phyloP scores from a whole-genome alignment of 2,797 vertebrate species.

The Hephaestus fuliginosus region DNA sequence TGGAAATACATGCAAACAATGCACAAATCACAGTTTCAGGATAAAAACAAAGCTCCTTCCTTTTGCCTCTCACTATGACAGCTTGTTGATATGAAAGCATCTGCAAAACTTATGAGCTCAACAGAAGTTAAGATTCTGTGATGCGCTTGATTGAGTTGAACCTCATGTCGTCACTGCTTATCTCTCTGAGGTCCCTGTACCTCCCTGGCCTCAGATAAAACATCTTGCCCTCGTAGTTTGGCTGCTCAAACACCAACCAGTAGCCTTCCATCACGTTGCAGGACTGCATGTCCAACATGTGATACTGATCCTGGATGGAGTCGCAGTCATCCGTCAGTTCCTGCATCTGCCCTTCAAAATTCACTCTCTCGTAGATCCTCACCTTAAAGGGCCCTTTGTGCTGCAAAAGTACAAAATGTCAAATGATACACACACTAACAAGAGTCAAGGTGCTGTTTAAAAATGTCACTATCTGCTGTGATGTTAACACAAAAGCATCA shows the following conservation, averaged over 20 bases:
- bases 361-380: slow-evolving; percentile 71
- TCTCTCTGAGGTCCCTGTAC: slow-evolving; percentile 71
- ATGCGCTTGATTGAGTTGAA: slow-evolving; percentile 58
- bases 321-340: slow-evolving; percentile 71
- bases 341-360: slow-evolving; percentile 73
- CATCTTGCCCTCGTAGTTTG: slow-evolving; percentile 71
- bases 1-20: slow-evolving; percentile 60
- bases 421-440: neutral
- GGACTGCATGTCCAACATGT: slow-evolving; percentile 67
- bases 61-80: slow-evolving; percentile 33
- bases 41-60: slow-evolving; percentile 39
- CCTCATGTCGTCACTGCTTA: slow-evolving; percentile 35
- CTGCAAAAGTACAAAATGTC: slow-evolving; percentile 24
- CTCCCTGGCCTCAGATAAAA: slow-evolving; percentile 75
- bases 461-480: neutral
- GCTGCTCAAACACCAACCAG: slow-evolving; percentile 75
- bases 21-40: slow-evolving; percentile 54
- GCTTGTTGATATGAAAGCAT: slow-evolving; percentile 28
- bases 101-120: slow-evolving; percentile 13
- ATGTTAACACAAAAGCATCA: neutral
- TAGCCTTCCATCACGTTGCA: slow-evolving; percentile 74
- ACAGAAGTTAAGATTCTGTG: slow-evolving; percentile 36
- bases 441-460: neutral
- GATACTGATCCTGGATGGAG: slow-evolving; percentile 69
- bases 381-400: slow-evolving; percentile 68